Base-by-base conservation (phyloP, 1,140 invertebrate species). In the Drosophila serrata region DNA sequence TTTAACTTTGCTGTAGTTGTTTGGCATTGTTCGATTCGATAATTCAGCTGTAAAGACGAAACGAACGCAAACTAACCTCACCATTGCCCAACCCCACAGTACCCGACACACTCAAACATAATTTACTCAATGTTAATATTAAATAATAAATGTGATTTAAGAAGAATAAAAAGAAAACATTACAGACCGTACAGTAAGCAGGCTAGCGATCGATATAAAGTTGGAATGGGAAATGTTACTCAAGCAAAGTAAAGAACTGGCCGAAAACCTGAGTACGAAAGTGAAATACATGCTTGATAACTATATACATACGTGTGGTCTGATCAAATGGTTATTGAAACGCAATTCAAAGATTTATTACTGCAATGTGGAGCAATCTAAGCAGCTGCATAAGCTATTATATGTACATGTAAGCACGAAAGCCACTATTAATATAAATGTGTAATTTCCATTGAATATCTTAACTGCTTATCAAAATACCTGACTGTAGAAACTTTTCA, bases 141-240 rank as follows among this genome's bases (percentile, higher is more conserved):
- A 81, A 81, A 72, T 87, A 88, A 88, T 88, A 88, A 90, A 90
- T 88, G 84, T 88, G 84, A 88, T 88, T 88, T 88, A 88, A 90
- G 85, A 65, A 81, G 63, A 77, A 77, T 77, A 77, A 77, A 75
- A 48, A 8, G 31, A 68, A 76, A 59, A 51, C 67, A 79, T 77
- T 87, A 62, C 73, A 80, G 76, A 81, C 65, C 65, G 40, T 61
- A 61, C 37, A 60, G 48, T 17, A 31, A 31, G 27, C n/a, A 48
- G 45, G 31, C 40, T 49, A 19, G 27, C 11, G 53, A 65, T 65
- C 24, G 58, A 51, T 39, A 6, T 15, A 22, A 7, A 55, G 35
- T 37, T 19, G 19, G 19, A 63, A 13, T 31, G 29, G 42, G 46
- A 48, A 17, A 58, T 51, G 74, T 37, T 63, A 63, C 58, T 78